Percentiles rank a stretch among this genome's conserved stretches.
Evolutionary conservation across 2,888 invertebrate genomes (phyloP).

Genomic region (Drosophila borborema): DNA sequence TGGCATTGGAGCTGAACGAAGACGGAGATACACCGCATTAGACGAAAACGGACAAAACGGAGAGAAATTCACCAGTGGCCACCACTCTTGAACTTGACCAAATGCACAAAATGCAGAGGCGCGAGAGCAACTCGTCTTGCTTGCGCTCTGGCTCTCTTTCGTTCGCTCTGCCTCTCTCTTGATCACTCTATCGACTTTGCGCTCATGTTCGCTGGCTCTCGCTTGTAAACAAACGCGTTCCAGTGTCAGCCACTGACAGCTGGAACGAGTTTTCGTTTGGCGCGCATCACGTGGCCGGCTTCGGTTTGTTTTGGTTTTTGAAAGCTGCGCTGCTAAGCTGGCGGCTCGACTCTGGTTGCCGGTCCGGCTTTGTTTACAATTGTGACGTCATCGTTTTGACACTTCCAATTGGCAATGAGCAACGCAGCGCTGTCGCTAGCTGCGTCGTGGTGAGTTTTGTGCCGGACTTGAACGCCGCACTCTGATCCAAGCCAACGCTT

Average conservation of each 20-base stretch:
- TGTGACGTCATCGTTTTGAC: conserved; percentile 77
- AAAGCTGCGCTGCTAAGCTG: conserved; percentile 18
- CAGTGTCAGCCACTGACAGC: conserved; percentile 55
- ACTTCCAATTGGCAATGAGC: conserved; percentile 60
- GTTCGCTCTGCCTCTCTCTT: conserved; percentile 19
- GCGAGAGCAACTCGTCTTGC: conserved; percentile 21
- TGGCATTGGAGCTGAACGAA: conserved; percentile 10
- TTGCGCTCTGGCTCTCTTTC: conserved; percentile 21
- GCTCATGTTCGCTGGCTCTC: conserved; percentile 15
- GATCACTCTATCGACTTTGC: not conserved
- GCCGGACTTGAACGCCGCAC: conserved; percentile 57
- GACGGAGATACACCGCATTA: conserved; percentile 33
- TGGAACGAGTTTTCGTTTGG: conserved; percentile 64
- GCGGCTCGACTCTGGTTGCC: conserved; percentile 15
- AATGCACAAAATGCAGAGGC: conserved; percentile 80
- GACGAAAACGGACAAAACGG: conserved; percentile 23
- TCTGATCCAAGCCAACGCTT: conserved; percentile 44
- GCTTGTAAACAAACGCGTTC: conserved; percentile 71
- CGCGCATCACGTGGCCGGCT: conserved; percentile 71
- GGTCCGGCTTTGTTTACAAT: conserved; percentile 65
- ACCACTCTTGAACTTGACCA: conserved; percentile 82
- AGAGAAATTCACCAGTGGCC: conserved; percentile 49
- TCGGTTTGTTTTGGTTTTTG: conserved; percentile 74
- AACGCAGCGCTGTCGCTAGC: conserved; percentile 13
- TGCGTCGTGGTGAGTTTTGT: conserved; percentile 53